Evolutionary conservation across 1,140 invertebrate species (phyloP), one percentile per base, ranked within the genome.

Genomic region (Globodera ellingtonae): DNA sequence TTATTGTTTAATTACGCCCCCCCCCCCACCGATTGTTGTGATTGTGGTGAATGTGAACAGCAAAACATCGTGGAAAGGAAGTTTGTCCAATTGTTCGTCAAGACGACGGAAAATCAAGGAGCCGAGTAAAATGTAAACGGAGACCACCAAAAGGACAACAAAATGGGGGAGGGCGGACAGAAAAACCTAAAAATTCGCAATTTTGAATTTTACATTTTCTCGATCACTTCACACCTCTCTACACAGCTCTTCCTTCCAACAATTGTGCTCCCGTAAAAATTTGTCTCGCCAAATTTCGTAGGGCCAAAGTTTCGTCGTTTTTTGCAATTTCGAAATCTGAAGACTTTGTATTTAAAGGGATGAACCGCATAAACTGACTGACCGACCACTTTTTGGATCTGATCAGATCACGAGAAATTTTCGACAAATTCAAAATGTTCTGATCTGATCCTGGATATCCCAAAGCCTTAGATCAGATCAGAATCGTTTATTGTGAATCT

Each of bases 21-120:
- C 59, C 13, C 44, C 13, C n/a, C n/a, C 35, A 80, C 79, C 79
- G n/a, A 80, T 80, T 69, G 79, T 80, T 21, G 79, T 80, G 9
- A 80, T 79, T 62, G 79, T 80, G 24, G 79, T 80, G 70, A 80
- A 80, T 56, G 52, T n/a, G 70, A 80, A 80, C 46, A 80, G 79
- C 65, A 80, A 24, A 9, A 81, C 52, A 35, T 80, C 79, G 21
- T 80, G 80, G 52, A 80, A 80, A 3, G 79, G 79, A 6, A n/a
- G 52, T 44, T 81, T 24, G 10, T 13, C 59, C 15, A 80, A 65
- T 18, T 35, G 48, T 6, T 6, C 7, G 67, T 80, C 79, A 15
- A 80, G 46, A 4, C 65, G 48, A 47, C 46, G 62, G 50, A 80
- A 81, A 56, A 82, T 44, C 13, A 80, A 66, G 6, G 79, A 59